phyloP scores from a whole-genome alignment of 2,888 invertebrate species.

The Gibbula magus region DNA sequence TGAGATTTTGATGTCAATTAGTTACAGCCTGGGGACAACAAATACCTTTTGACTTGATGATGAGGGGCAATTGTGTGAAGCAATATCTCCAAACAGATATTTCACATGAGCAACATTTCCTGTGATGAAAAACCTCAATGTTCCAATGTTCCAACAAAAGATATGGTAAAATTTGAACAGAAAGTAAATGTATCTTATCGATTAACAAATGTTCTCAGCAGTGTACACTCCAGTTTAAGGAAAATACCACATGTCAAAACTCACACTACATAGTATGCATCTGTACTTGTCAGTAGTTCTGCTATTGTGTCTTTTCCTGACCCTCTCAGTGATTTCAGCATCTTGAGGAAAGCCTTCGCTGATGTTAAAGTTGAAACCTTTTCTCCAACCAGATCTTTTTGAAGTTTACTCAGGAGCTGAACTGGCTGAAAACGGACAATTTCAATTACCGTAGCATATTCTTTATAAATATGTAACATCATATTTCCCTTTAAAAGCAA shows the following conservation, averaged over 20 bases:
- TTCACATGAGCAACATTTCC: too few relatives aligned
- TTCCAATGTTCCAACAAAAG: too few relatives aligned
- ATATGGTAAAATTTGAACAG: too few relatives aligned
- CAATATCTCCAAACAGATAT: too few relatives aligned
- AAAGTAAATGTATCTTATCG: too few relatives aligned
- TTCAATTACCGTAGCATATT: too few relatives aligned
- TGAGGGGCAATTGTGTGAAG: too few relatives aligned
- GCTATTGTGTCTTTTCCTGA: constrained; percentile 80
- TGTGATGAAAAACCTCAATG: too few relatives aligned
- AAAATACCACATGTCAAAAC: constrained; percentile 40
- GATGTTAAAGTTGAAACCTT: constrained; percentile 81
- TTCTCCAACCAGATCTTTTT: constrained; percentile 78
- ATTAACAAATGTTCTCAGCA: too few relatives aligned
- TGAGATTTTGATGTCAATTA: background rate
- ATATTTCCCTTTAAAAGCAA: background rate
- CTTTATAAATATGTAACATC: too few relatives aligned
- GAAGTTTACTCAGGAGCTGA: constrained; percentile 63
- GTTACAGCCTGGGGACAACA: background rate
- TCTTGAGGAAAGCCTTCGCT: constrained; percentile 81
- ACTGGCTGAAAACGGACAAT: constrained; percentile 56
- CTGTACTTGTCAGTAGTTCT: constrained; percentile 79
- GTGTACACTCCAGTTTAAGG: too few relatives aligned
- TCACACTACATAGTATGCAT: constrained; percentile 78
- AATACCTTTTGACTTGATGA: too few relatives aligned
- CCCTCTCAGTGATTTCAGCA: constrained; percentile 80